Base-by-base conservation (phyloP, 2,797 vertebrate species). In the Gymnoscopelus microlampas region DNA sequence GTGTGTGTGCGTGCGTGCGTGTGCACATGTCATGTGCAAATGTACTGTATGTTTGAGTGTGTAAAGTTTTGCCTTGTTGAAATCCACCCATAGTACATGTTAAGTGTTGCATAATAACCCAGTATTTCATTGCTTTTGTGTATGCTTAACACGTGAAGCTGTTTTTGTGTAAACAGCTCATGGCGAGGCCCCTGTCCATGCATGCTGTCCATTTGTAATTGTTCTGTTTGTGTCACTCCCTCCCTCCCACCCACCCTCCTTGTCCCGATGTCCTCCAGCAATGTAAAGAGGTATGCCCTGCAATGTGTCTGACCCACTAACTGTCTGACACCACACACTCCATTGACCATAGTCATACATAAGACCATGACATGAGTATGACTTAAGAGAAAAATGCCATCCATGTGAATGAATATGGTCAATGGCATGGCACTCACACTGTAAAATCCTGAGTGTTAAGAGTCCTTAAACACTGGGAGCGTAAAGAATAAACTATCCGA, bases 151-250 rank as follows among this genome's bases (percentile, higher is more conserved):
- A 70, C 44, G 49, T 26, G 23, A 55, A 44, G 63, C 60, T 55
- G 68, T 58, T 70, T 68, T 44, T 70, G 65, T 58, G 56, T 60
- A 12, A 74, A 58, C 66, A 70, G 24, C 59, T 5, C 13, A 49
- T 62, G 56, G 48, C 66, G 68, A 51, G 71, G 59, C 63, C 56
- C 63, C 29, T 63, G 24, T 62, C 72, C 76, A 80, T 84, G 83
- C 35, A 32, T 81, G 71, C 78, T 70, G 54, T 64, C 67, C 67
- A 26, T n/a, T 47, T 53, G 23, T 66, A 66, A 60, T 29, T n/a
- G 65, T 26, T 66, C 64, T 76, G 14, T 32, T 44, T 72, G 23
- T 32, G 55, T 76, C 23, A 61, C 47, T 39, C 55, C 61, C 47
- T 39, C 55, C 61, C 63, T 13, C 63, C 66, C 51, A 55, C 63